These are phyloP conservation scores for Takifugu rubripes DNA, from an alignment of 2,797 vertebrate species.

Conservation along the genomic window DNA sequence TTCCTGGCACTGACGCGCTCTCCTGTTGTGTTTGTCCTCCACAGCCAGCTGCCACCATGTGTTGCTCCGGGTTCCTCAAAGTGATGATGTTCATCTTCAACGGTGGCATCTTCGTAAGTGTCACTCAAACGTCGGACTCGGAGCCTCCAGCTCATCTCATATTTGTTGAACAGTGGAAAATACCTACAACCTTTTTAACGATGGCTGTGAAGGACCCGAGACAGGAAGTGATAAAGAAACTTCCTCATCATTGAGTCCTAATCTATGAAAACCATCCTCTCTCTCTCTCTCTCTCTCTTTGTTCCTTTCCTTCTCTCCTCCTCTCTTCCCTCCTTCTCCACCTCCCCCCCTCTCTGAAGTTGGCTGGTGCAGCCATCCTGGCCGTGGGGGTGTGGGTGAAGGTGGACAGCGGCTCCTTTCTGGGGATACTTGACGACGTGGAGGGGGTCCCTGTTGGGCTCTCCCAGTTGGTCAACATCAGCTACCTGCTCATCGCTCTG, in stretches of 20 bases:
- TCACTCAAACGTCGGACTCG: neutral
- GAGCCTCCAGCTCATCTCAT: too few species aligned
- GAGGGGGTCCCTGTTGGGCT: constrained; percentile 23
- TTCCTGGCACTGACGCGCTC: neutral
- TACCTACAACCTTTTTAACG: too few species aligned
- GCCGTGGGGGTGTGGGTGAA: constrained; percentile 80
- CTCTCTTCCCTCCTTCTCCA: neutral
- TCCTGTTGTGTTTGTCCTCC: constrained; percentile 1
- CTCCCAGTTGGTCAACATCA: constrained; percentile 58
- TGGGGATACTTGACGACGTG: constrained; percentile 54
- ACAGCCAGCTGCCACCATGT: constrained; percentile 65
- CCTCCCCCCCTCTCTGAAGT: constrained; percentile 43
- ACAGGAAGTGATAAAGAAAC: neutral
- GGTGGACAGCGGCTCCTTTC: constrained; percentile 74
- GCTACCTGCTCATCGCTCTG: constrained; percentile 76
- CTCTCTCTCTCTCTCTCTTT: neutral
- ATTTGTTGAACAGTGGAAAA: too few species aligned
- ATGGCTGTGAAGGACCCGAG: too few species aligned
- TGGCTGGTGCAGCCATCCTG: constrained; percentile 73
- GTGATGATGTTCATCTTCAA: constrained; percentile 80
- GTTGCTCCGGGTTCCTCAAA: constrained; percentile 74
- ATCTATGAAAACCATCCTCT: neutral
- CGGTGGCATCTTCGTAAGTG: constrained; percentile 78
- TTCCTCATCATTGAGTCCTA: neutral
- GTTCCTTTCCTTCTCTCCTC: too few species aligned